Conservation (phyloP, 1,140 invertebrate genomes). For the Drosophila burlai region DNA sequence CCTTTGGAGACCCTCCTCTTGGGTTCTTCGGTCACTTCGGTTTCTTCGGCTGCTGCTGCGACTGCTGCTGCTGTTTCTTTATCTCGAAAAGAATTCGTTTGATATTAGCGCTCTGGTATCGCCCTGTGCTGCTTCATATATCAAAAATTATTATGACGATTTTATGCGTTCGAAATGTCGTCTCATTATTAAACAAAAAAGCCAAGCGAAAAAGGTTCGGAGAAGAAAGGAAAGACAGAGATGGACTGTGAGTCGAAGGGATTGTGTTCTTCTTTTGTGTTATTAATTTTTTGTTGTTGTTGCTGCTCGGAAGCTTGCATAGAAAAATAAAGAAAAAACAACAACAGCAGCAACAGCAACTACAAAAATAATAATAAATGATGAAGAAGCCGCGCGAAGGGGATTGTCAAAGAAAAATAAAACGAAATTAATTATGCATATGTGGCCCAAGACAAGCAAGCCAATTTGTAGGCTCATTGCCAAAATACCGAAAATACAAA, state of each 20-base stretch:
- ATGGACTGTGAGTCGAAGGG: constrained; percentile 23
- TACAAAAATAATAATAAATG: constrained; percentile 8
- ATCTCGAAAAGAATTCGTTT: constrained; percentile 85
- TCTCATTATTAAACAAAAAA: constrained; percentile 85
- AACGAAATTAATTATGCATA: constrained; percentile 74
- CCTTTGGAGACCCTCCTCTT: constrained; percentile 19
- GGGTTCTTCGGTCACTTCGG: constrained; percentile 20
- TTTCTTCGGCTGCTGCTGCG: constrained; percentile 24
- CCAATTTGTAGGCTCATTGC: constrained; percentile 79
- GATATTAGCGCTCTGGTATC: constrained; percentile 80
- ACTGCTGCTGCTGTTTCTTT: constrained; percentile 49
- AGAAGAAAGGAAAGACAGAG: constrained; percentile 45
- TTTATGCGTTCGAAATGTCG: constrained; percentile 85
- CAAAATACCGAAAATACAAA: constrained; percentile 66
- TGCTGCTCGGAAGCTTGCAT: constrained; percentile 49
- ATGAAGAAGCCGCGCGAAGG: not conserved
- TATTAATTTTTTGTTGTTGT: constrained; percentile 46
- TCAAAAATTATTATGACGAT: constrained; percentile 85
- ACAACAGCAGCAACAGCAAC: not conserved
- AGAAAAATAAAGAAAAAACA: constrained; percentile 32
- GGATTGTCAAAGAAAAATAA: constrained; percentile 42
- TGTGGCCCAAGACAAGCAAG: constrained; percentile 63
- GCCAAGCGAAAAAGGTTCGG: constrained; percentile 43
- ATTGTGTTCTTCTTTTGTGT: constrained; percentile 44
- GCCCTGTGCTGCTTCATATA: constrained; percentile 84